These are phyloP conservation scores for Agrotis segetum DNA, from an alignment of 2,888 invertebrate genomes.

Conservation along the genomic window DNA sequence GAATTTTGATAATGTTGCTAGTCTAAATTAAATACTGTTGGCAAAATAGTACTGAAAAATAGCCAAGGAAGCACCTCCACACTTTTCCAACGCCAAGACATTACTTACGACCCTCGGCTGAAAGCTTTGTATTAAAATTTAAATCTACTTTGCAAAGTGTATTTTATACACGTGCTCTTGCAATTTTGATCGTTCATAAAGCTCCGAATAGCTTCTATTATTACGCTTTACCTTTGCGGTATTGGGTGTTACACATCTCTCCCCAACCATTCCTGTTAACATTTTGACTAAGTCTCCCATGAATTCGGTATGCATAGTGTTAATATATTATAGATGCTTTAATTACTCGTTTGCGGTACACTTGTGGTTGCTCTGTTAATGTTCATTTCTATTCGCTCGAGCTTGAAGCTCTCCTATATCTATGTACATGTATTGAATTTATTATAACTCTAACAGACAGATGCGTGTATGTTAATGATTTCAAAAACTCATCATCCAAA, in stretches of 20 bases:
- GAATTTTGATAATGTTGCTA: slow-evolving; percentile 49
- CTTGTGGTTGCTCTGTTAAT: slow-evolving; percentile 80
- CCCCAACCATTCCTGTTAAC: slow-evolving; percentile 81
- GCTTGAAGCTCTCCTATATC: slow-evolving; percentile 45
- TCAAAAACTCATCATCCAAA: slow-evolving; percentile 58
- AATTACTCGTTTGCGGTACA: slow-evolving; percentile 88
- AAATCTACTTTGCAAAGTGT: slow-evolving; percentile 91
- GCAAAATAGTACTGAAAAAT: slow-evolving; percentile 61
- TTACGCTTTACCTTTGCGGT: slow-evolving; percentile 88
- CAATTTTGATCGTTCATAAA: slow-evolving; percentile 91
- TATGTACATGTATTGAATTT: slow-evolving; percentile 43
- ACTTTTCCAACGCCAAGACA: slow-evolving; percentile 86
- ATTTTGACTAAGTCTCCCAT: slow-evolving; percentile 85
- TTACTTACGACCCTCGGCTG: slow-evolving; percentile 89
- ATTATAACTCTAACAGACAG: slow-evolving; percentile 47
- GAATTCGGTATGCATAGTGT: slow-evolving; percentile 87
- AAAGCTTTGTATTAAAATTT: slow-evolving; percentile 91
- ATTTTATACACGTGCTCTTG: slow-evolving; percentile 90
- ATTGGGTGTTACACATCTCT: slow-evolving; percentile 88
- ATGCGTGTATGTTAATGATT: slow-evolving; percentile 57
- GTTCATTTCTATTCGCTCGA: slow-evolving; percentile 73
- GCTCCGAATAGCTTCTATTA: slow-evolving; percentile 88
- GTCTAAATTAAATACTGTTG: slow-evolving; percentile 51
- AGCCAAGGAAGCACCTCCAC: slow-evolving; percentile 77
- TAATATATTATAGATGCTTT: slow-evolving; percentile 89